Percentiles rank a stretch among this genome's conserved stretches.
Evolutionary conservation across 1,140 invertebrate species (phyloP).

Genomic region (Hycleus phaleratus): DNA sequence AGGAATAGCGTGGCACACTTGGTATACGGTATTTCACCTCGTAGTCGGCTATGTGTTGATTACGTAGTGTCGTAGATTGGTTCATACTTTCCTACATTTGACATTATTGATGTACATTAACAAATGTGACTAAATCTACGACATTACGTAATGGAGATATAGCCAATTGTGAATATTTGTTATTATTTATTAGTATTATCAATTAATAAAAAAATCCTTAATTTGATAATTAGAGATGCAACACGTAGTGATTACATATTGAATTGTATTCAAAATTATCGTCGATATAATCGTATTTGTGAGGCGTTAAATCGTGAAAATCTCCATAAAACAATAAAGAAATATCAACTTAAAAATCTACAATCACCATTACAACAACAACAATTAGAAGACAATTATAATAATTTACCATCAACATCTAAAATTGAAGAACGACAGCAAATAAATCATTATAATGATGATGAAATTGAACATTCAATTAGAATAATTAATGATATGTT

Average conservation of each 20-base stretch:
- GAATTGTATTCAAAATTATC: conserved; percentile 29
- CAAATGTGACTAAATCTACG: too few species aligned
- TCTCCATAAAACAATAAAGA: background rate
- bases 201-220: background rate
- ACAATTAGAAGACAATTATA: background rate
- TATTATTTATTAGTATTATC: too few species aligned
- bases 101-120: too few species aligned
- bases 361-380: background rate
- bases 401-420: background rate
- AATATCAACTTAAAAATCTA: background rate
- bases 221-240: conserved; percentile 25
- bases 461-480: conserved; percentile 50
- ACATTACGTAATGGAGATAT: too few species aligned
- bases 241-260: conserved; percentile 35
- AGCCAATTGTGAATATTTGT: too few species aligned
- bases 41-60: too few species aligned
- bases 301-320: background rate
- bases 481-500: conserved; percentile 70
- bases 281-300: conserved; percentile 12
- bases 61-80: too few species aligned
- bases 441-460: conserved; percentile 8
- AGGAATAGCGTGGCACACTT: too few species aligned
- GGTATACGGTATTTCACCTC: too few species aligned
- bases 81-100: too few species aligned
- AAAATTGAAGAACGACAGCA: background rate